A percentile compares a stretch with the other conserved stretches of the same genome.
These are phyloP conservation scores for Psophia crepitans DNA, from an alignment of 2,113 vertebrate species.

Conservation along the genomic window DNA sequence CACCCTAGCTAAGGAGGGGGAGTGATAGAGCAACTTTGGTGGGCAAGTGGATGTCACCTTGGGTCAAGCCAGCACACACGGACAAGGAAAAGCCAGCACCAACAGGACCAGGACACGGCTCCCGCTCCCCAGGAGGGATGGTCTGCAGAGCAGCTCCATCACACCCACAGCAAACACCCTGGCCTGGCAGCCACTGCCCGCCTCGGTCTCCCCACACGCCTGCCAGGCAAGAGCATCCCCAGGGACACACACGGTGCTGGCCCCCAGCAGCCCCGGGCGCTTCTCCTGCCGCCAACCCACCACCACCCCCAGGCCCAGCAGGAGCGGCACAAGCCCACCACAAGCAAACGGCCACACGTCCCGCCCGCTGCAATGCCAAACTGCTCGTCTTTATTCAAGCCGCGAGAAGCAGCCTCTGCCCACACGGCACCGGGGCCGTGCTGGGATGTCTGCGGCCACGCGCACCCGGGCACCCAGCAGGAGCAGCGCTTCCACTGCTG, in stretches of 20 bases:
- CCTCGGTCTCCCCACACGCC: too few relatives aligned
- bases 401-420: not conserved
- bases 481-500: not conserved
- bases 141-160: not conserved
- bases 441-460: not conserved
- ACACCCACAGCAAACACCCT: not conserved
- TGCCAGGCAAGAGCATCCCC: too few relatives aligned
- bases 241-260: too few relatives aligned
- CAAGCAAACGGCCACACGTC: not conserved
- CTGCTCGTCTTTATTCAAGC: not conserved
- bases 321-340: rapidly evolving
- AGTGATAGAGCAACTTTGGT: too few relatives aligned
- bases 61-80: too few relatives aligned
- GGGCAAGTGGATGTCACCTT: too few relatives aligned
- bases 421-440: rapidly evolving
- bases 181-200: too few relatives aligned
- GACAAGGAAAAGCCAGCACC: rapidly evolving
- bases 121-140: rapidly evolving
- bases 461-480: not conserved
- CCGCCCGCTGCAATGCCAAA: not conserved
- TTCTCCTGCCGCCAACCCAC: not conserved
- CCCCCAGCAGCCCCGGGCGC: not conserved
- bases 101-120: rapidly evolving
- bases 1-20: too few relatives aligned
- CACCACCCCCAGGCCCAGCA: not conserved